Evolutionary conservation across 2,888 invertebrate genomes (phyloP).

Genomic region (Germaria angustata): DNA sequence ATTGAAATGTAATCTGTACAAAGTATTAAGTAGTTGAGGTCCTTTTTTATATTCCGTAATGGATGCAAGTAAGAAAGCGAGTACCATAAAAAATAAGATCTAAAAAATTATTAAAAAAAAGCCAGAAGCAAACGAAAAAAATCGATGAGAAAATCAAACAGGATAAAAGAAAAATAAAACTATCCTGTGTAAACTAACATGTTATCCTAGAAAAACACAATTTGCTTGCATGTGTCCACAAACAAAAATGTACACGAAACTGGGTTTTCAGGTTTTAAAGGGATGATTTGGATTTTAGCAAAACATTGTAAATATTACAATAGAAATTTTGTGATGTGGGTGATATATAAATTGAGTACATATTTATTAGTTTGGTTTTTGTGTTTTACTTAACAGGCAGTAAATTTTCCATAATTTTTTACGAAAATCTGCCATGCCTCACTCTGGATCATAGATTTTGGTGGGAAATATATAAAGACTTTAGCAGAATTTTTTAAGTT

Average conservation of each 20-base stretch:
- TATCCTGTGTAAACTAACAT: constrained; percentile 52
- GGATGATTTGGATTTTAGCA: constrained; percentile 27
- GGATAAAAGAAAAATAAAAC: constrained; percentile 16
- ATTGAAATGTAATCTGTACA: not conserved
- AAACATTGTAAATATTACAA: constrained; percentile 2
- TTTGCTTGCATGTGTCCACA: not conserved
- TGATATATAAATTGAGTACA: constrained; percentile 39
- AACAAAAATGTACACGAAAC: not conserved
- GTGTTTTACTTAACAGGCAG: not conserved
- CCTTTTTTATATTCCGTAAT: not conserved
- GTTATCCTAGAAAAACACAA: constrained; percentile 44
- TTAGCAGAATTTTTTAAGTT: not conserved
- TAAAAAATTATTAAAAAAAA: constrained; percentile 65
- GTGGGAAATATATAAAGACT: no score
- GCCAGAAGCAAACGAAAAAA: constrained; percentile 24
- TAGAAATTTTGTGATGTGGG: constrained; percentile 35
- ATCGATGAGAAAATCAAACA: constrained; percentile 12
- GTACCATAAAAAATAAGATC: no score
- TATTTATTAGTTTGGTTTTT: no score
- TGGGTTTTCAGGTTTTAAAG: constrained; percentile 52
- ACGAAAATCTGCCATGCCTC: no score
- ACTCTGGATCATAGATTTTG: no score
- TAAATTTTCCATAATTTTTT: constrained; percentile 17
- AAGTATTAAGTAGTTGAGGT: not conserved
- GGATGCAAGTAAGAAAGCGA: not conserved